phyloP scores from a whole-genome alignment of 2,797 vertebrate genomes.

The Crenichthys baileyi region DNA sequence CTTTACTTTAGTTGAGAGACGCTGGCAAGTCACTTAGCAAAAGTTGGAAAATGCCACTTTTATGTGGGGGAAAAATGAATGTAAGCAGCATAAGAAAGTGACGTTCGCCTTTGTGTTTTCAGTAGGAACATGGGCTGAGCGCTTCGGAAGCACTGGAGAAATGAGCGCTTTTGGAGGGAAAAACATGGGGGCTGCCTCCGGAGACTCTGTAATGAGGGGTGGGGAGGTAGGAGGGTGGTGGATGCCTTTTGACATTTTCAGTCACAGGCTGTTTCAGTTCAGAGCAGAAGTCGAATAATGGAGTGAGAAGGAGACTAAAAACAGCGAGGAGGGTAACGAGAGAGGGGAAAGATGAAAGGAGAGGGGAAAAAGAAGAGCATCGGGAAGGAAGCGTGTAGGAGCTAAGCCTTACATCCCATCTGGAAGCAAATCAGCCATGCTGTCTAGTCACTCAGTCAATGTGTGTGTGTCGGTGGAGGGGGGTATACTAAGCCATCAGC shows the following conservation, averaged over 20 bases:
- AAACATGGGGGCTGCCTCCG: slow-evolving; percentile 33
- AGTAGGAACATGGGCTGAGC: slow-evolving; percentile 33
- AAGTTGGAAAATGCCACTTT: neutral
- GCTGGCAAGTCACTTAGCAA: slow-evolving; percentile 22
- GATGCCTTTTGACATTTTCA: slow-evolving; percentile 58
- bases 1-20: slow-evolving; percentile 11
- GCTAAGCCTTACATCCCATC: slow-evolving; percentile 48
- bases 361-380: slow-evolving; percentile 43
- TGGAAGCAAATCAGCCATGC: slow-evolving; percentile 58
- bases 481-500: slow-evolving; percentile 53
- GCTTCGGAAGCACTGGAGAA: slow-evolving; percentile 38
- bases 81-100: slow-evolving; percentile 13
- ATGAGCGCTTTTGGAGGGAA: slow-evolving; percentile 40
- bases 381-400: slow-evolving; percentile 41
- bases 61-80: neutral
- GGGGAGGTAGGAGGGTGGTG: slow-evolving; percentile 11
- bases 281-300: slow-evolving; percentile 28
- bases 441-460: slow-evolving; percentile 13
- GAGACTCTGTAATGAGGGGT: slow-evolving; percentile 60
- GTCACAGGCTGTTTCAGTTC: slow-evolving; percentile 53
- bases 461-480: neutral
- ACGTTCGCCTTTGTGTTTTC: slow-evolving; percentile 44
- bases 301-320: slow-evolving; percentile 11
- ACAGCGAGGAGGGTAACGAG: neutral
- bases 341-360: slow-evolving; percentile 14